Conservation (phyloP, 2,113 vertebrate genomes). For the Rhodinocichla rosea region DNA sequence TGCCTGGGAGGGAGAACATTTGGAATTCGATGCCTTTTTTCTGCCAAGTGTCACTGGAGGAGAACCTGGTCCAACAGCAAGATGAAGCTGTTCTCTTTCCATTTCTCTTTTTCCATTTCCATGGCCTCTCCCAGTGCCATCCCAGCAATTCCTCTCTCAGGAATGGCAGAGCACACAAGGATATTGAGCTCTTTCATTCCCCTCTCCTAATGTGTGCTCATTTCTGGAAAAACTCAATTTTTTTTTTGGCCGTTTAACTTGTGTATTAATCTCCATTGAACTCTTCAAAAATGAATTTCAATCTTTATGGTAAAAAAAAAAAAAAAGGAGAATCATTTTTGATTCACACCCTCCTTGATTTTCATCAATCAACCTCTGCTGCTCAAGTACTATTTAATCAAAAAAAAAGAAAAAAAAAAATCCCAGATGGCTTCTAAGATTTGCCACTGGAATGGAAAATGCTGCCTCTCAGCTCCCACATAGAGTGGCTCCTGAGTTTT, state of each 20-base stretch:
- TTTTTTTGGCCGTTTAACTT: constrained; percentile 1
- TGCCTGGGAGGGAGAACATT: background rate
- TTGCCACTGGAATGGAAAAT: background rate
- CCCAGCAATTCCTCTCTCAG: background rate
- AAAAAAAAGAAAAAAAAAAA: constrained; percentile 9
- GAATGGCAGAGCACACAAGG: background rate
- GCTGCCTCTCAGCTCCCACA: background rate
- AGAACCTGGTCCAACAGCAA: background rate
- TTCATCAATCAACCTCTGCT: constrained; percentile 50
- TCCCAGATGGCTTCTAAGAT: constrained; percentile 2
- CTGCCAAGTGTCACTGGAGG: background rate
- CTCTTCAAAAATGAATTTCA: constrained; percentile 13
- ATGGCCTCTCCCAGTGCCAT: background rate
- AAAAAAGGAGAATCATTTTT: background rate
- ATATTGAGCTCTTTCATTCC: background rate
- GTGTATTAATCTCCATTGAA: constrained; percentile 28
- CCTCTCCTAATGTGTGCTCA: background rate
- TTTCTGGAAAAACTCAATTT: background rate
- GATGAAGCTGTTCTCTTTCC: background rate
- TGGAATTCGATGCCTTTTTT: background rate
- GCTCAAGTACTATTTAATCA: constrained; percentile 31
- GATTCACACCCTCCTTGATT: constrained; percentile 14
- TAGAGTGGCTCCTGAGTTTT: background rate
- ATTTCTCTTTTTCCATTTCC: background rate
- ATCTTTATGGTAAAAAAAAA: background rate